phyloP scores from a whole-genome alignment of 2,113 vertebrate species.

The Elaphurus davidianus region DNA sequence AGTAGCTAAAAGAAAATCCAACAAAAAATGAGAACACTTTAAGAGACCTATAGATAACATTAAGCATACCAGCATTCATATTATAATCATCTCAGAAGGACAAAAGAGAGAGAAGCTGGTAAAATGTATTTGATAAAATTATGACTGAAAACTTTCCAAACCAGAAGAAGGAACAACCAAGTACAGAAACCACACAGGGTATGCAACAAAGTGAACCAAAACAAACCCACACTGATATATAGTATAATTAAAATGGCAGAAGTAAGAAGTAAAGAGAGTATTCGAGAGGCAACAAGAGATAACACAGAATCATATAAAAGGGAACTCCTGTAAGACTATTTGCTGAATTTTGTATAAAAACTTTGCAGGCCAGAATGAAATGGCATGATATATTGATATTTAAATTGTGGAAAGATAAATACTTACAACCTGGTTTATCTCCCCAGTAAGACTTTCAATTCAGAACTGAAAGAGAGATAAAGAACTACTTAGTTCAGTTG shows the following conservation, averaged over 20 bases:
- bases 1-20: background rate
- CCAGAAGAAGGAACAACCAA: too few species aligned
- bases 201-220: too few species aligned
- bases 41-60: background rate
- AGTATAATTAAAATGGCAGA: too few species aligned
- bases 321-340: background rate
- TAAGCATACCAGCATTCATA: too few species aligned
- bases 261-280: background rate
- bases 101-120: too few species aligned
- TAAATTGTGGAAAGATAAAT: background rate
- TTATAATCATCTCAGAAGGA: too few species aligned
- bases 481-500: background rate
- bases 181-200: too few species aligned
- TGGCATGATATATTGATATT: background rate
- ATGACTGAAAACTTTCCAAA: too few species aligned
- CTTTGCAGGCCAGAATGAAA: background rate
- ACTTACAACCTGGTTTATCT: background rate
- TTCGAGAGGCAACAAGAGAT: background rate
- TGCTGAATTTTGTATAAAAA: too few species aligned
- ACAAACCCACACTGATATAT: too few species aligned
- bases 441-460: background rate
- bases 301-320: background rate
- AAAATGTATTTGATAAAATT: too few species aligned
- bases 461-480: background rate
- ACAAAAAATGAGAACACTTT: background rate